Base-by-base conservation (phyloP, 2,797 vertebrate species). In the Chrysocyon brachyurus region DNA sequence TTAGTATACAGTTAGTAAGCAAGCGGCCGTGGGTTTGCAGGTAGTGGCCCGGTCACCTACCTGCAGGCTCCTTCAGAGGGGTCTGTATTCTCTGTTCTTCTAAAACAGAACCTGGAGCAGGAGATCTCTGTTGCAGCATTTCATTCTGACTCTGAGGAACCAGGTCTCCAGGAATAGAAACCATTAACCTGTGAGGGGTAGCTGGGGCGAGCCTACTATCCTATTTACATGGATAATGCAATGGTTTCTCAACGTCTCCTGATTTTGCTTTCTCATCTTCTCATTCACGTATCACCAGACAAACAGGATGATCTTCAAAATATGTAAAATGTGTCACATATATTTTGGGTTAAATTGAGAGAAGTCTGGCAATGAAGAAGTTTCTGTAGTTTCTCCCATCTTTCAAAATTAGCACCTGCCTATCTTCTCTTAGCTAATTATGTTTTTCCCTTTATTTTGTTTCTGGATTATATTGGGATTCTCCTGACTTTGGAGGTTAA, bases 371-470 rank as follows among this genome's bases (percentile, higher is more conserved):
- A 87, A 36, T 95, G 82, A 40, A 82, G 36, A 64, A 49, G 78
- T 24, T 22, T 94, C 68, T 46, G 5, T 3, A 24, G 1, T 2
- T 7, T 10, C 14, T 14, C 19, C 1, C 0, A 56, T 87, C 81
- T n/a, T 54, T 19, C 33, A 46, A 94, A 90, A 81, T 82, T 61
- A 84, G 33, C 6, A 54, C 2, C 61, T 63, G 4, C 11, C 4
- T 91, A 17, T 92, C 31, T 83, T 91, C 2, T 17, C 26, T 64
- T 95, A 57, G 46, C 40, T 52, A 40, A 79, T 57, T 79, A 63
- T 49, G 9, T 49, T 92, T 91, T 72, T 68, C 16, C 2, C 28
- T 96, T 90, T 3, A n/a, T 66, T 96, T 54, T 24, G 12, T 21
- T 59, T 81, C 28, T 77, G 52, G 21, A 66, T 78, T 87, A 36